Percentiles rank a stretch among this genome's conserved stretches.
phyloP scores from a whole-genome alignment of 2,113 vertebrate species.

The Lates calcarifer region DNA sequence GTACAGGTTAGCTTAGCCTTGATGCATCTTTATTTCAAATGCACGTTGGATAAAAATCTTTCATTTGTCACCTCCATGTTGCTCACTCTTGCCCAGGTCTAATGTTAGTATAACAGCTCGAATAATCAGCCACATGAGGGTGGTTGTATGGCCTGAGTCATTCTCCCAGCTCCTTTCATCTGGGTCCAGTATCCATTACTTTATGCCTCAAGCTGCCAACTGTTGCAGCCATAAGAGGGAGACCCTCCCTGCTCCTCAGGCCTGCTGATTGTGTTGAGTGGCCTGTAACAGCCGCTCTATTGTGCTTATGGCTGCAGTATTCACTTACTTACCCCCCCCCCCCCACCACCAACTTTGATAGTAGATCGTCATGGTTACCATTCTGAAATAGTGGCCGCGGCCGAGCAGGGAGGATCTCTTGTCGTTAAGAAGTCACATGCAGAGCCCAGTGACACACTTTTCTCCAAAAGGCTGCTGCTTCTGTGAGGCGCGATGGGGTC shows the following conservation, averaged over 20 bases:
- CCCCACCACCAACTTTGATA: constrained; percentile 60
- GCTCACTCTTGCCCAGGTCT: not conserved
- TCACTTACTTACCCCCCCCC: constrained; percentile 63
- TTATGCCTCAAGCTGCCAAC: constrained; percentile 74
- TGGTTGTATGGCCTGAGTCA: constrained; percentile 54
- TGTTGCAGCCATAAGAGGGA: constrained; percentile 61
- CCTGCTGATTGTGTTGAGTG: constrained; percentile 49
- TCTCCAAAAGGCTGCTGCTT: constrained; percentile 46
- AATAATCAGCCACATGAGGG: constrained; percentile 44
- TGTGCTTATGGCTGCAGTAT: constrained; percentile 61
- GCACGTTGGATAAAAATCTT: not conserved
- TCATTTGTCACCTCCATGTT: not conserved
- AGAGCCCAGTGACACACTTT: constrained; percentile 55
- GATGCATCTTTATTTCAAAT: not conserved
- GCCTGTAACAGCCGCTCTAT: constrained; percentile 68
- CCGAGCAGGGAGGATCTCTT: constrained; percentile 32
- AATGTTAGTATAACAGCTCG: constrained; percentile 16
- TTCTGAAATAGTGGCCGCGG: constrained; percentile 39
- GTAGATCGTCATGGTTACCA: constrained; percentile 70
- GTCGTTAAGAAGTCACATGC: constrained; percentile 70
- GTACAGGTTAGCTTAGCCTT: not conserved
- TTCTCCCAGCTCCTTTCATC: constrained; percentile 69
- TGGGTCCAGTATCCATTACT: constrained; percentile 73
- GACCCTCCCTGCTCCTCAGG: constrained; percentile 38
- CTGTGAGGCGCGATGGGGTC: constrained; percentile 40